phyloP scores from a whole-genome alignment of 2,113 vertebrate species.

The Callithrix jacchus region DNA sequence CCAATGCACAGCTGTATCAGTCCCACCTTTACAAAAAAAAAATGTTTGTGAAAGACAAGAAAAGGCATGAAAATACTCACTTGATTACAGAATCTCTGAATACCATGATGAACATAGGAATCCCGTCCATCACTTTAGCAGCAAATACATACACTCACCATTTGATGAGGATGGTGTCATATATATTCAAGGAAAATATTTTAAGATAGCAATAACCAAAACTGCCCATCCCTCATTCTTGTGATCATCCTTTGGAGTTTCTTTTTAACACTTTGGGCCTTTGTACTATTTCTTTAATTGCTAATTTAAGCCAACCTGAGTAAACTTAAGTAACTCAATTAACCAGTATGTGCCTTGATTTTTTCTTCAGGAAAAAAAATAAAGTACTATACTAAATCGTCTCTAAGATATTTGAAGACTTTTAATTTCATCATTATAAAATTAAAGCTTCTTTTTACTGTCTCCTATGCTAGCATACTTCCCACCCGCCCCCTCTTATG shows the following conservation, averaged over 20 bases:
- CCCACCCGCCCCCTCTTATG: background rate
- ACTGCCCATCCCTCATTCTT: too few species aligned
- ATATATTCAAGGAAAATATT: background rate
- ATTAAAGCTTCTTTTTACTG: background rate
- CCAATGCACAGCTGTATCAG: constrained; percentile 53
- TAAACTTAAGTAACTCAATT: background rate
- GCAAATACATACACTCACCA: background rate
- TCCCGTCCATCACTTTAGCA: background rate
- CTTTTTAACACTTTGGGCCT: background rate
- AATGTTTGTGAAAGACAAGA: constrained; percentile 6
- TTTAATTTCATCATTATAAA: background rate
- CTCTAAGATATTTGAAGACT: background rate
- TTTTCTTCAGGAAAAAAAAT: background rate
- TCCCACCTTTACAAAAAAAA: constrained; percentile 35
- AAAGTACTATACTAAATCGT: background rate
- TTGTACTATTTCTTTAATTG: background rate
- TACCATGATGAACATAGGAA: background rate
- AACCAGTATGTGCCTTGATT: background rate
- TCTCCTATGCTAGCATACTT: background rate
- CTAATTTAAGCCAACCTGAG: background rate
- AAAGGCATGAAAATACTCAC: constrained; percentile 8
- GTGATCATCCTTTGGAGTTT: background rate
- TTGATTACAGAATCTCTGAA: background rate
- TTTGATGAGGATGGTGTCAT: background rate
- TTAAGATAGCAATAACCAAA: background rate